Conservation (phyloP, 2,888 invertebrate species). For the Drosophila antonietae region DNA sequence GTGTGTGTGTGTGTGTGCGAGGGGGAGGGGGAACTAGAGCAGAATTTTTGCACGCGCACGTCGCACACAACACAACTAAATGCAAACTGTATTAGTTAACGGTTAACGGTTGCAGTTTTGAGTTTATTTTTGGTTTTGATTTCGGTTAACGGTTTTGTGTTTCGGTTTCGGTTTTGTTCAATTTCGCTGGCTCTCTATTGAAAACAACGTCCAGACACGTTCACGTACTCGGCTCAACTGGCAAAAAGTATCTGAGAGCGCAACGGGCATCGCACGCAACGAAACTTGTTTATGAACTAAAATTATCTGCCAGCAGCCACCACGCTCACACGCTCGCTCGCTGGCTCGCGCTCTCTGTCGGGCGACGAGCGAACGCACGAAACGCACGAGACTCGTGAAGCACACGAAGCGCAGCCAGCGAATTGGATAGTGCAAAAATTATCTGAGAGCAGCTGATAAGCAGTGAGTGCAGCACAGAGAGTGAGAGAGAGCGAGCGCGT, state of each 20-base stretch:
- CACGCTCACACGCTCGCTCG: conserved; percentile 13
- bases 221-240: conserved; percentile 77
- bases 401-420: conserved; percentile 33
- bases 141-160: conserved; percentile 5
- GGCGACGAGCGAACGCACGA: conserved; percentile 20
- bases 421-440: conserved; percentile 45
- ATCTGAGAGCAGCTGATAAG: conserved; percentile 46
- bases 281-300: conserved; percentile 59
- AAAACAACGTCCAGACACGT: conserved; percentile 65
- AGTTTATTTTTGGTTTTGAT: conserved; percentile 5
- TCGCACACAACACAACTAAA: conserved; percentile 19
- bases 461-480: background rate
- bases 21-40: conserved; percentile 1
- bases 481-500: conserved; percentile 10
- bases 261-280: conserved; percentile 44
- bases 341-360: conserved; percentile 4
- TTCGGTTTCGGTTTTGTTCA: conserved; percentile 12
- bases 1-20: background rate
- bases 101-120: conserved; percentile 20
- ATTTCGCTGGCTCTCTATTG: conserved; percentile 20
- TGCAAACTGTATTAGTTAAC: conserved; percentile 11
- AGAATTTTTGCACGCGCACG: conserved; percentile 30
- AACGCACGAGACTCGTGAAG: background rate
- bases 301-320: conserved; percentile 24
- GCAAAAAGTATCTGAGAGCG: conserved; percentile 64